Percentiles rank a stretch among this genome's conserved stretches.
These are phyloP conservation scores for Entelurus aequoreus DNA, from an alignment of 2,113 vertebrate species.

Conservation along the genomic window DNA sequence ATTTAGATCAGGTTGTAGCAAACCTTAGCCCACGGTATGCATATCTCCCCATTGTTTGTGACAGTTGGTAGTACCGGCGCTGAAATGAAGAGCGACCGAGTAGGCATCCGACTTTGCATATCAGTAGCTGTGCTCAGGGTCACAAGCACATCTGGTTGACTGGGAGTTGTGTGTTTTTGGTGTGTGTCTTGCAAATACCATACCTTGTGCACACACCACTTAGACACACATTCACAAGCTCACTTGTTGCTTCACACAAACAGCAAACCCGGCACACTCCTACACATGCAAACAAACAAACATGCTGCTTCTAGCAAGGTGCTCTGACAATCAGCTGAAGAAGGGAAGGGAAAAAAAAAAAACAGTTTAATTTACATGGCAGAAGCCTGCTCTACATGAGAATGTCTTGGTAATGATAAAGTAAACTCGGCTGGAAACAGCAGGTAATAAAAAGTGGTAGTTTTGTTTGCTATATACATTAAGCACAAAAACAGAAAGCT, in stretches of 20 bases:
- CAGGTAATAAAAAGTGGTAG: constrained; percentile 63
- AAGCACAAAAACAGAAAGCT: constrained; percentile 51
- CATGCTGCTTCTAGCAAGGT: constrained; percentile 65
- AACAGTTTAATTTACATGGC: constrained; percentile 70
- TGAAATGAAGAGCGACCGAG: constrained; percentile 36
- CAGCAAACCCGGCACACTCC: constrained; percentile 52
- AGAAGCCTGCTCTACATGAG: constrained; percentile 63
- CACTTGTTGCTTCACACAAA: constrained; percentile 65
- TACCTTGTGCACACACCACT: constrained; percentile 17
- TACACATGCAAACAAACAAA: constrained; percentile 70
- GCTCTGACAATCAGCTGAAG: constrained; percentile 63
- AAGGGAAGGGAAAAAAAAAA: constrained; percentile 65
- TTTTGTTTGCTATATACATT: constrained; percentile 54
- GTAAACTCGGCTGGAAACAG: constrained; percentile 56
- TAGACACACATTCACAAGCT: constrained; percentile 13
- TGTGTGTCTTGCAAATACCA: constrained; percentile 42
- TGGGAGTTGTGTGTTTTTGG: constrained; percentile 42
- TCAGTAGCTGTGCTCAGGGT: constrained; percentile 63
- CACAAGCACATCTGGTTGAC: constrained; percentile 70
- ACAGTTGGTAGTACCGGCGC: constrained; percentile 67
- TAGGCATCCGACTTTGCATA: constrained; percentile 68
- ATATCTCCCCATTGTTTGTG: constrained; percentile 69
- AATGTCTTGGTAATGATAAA: constrained; percentile 57
- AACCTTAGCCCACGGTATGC: constrained; percentile 63
- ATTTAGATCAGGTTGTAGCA: constrained; percentile 70